Conservation (phyloP, 2,888 invertebrate species). For the Girardia tigrina region DNA sequence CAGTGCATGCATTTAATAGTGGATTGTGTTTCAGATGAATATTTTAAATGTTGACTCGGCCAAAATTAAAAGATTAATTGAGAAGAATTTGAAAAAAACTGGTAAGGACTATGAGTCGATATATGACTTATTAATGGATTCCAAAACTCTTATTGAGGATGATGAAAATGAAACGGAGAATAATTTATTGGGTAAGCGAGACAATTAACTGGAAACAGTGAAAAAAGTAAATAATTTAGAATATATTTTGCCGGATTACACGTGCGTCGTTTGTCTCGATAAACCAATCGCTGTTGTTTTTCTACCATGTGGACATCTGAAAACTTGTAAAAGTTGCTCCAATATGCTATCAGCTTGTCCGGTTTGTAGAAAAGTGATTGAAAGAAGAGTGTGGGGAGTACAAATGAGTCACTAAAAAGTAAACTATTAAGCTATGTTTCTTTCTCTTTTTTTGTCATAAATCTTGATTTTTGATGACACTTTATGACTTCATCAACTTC, state of each 20-base stretch:
- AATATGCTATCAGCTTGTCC: conserved; percentile 63
- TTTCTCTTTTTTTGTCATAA: too few species aligned
- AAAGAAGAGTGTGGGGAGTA: conserved; percentile 51
- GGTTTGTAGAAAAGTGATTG: conserved; percentile 61
- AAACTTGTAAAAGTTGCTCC: conserved; percentile 66
- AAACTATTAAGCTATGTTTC: too few species aligned
- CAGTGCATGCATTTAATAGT: too few species aligned
- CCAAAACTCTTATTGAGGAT: background rate
- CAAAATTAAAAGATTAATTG: background rate
- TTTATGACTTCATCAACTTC: too few species aligned
- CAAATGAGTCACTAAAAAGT: too few species aligned
- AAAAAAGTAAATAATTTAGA: too few species aligned
- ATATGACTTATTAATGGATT: background rate
- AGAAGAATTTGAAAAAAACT: background rate
- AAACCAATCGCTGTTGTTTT: conserved; percentile 66
- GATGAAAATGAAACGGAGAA: too few species aligned
- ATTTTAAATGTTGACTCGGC: too few species aligned
- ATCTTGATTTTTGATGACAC: too few species aligned
- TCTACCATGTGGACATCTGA: conserved; percentile 74
- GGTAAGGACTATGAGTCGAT: background rate
- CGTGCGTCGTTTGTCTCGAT: conserved; percentile 77
- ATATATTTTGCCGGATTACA: conserved; percentile 50
- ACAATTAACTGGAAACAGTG: too few species aligned
- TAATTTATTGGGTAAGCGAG: too few species aligned
- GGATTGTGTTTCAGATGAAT: background rate